Evolutionary conservation across 2,888 invertebrate species (phyloP).

Genomic region (Eupithecia exiguata): DNA sequence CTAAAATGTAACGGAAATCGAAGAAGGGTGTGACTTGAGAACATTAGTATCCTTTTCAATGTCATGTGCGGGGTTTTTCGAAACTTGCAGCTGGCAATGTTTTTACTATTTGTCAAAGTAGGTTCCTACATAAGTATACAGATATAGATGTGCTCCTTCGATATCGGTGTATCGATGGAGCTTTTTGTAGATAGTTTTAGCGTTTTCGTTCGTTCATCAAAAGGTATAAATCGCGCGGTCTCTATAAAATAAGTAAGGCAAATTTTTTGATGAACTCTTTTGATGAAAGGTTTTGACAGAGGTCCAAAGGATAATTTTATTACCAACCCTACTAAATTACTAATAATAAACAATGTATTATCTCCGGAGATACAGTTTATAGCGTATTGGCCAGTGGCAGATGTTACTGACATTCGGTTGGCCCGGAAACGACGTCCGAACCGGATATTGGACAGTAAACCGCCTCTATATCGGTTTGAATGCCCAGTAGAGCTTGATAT

Average conservation of each 20-base stretch:
- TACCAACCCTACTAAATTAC: background rate
- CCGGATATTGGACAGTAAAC: conserved; percentile 74
- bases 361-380: conserved; percentile 15
- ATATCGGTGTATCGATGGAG: background rate
- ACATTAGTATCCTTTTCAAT: conserved; percentile 36
- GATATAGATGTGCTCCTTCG: too few species aligned
- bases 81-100: background rate
- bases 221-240: background rate
- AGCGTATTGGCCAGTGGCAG: conserved; percentile 50
- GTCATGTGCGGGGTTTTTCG: conserved; percentile 13
- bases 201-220: background rate
- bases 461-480: conserved; percentile 56
- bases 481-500: conserved; percentile 43
- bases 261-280: background rate
- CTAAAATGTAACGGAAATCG: conserved; percentile 48
- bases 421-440: conserved; percentile 61
- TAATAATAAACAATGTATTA: conserved; percentile 4
- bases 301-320: background rate
- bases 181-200: background rate
- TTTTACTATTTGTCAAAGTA: background rate
- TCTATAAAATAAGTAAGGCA: background rate
- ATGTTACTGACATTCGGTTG: conserved; percentile 54
- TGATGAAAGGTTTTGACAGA: background rate
- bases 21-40: conserved; percentile 51
- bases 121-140: background rate